These are phyloP conservation scores for Clavelina lepadiformis DNA, from an alignment of 23 tunicate species.

Conservation along the genomic window DNA sequence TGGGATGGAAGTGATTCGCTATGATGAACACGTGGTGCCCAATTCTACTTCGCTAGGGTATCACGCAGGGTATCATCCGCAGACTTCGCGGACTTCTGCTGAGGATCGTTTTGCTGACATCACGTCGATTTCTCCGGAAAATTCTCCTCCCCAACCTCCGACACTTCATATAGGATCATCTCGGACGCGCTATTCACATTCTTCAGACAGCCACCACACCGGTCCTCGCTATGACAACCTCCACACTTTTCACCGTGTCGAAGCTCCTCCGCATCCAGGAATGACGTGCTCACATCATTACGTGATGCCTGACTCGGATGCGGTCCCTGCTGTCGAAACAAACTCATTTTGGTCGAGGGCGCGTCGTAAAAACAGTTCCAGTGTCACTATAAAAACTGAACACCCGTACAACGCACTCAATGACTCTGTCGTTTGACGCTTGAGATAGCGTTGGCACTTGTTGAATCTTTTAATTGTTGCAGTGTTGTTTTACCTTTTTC, in stretches of 20 bases:
- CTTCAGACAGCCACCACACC: not conserved
- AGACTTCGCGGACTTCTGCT: too few relatives aligned
- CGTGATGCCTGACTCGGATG: conserved; percentile 16
- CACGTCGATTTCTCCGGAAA: conserved; percentile 20
- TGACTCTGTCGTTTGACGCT: too few relatives aligned
- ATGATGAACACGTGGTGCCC: too few relatives aligned
- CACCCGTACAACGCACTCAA: too few relatives aligned
- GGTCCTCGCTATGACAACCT: too few relatives aligned
- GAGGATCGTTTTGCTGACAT: conserved; percentile 13
- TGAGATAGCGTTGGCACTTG: too few relatives aligned
- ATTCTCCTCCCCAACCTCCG: conserved; percentile 24
- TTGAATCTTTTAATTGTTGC: too few relatives aligned
- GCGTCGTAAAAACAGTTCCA: conserved; percentile 30
- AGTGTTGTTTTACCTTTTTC: too few relatives aligned
- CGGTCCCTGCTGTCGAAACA: not conserved
- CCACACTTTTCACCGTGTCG: not conserved
- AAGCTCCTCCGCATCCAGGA: conserved; percentile 1
- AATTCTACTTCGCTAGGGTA: too few relatives aligned
- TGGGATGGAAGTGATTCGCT: not conserved
- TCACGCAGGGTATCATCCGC: too few relatives aligned
- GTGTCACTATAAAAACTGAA: conserved; percentile 41
- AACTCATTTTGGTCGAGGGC: conserved; percentile 30
- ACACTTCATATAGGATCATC: too few relatives aligned
- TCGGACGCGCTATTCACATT: not conserved
- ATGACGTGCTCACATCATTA: not conserved